These are phyloP conservation scores for Xestobium rufovillosum DNA, from an alignment of 2,888 invertebrate genomes.

Conservation along the genomic window DNA sequence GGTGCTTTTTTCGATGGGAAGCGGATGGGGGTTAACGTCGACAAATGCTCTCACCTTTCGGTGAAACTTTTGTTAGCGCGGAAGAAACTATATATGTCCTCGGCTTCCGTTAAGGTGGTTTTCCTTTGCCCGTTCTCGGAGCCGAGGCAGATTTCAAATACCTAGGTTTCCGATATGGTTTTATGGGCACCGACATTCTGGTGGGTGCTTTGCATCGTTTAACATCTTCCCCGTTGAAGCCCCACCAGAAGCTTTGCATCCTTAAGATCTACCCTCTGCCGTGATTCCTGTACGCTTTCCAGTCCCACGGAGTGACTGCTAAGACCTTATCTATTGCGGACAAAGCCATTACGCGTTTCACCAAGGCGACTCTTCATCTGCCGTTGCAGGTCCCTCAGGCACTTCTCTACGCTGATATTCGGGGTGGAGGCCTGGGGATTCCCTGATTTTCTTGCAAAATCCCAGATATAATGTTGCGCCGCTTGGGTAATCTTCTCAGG, in stretches of 20 bases:
- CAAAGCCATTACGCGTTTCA: conserved; percentile 1
- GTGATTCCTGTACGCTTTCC: not conserved
- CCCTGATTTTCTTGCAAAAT: too few species aligned
- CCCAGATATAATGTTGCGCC: too few species aligned
- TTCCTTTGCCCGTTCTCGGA: not conserved
- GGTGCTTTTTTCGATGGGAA: not conserved
- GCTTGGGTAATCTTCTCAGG: too few species aligned
- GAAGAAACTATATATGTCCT: too few species aligned
- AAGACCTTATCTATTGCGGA: conserved; percentile 1
- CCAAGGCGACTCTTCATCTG: not conserved
- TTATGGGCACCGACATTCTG: conserved; percentile 6
- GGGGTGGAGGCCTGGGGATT: conserved; percentile 10
- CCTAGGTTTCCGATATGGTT: conserved; percentile 8
- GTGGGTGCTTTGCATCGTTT: conserved; percentile 4
- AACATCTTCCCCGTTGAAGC: conserved; percentile 7
- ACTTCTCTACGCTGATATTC: conserved; percentile 4
- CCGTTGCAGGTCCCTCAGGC: not conserved
- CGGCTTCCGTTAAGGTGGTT: conserved; percentile 2
- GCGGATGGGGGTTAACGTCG: not conserved
- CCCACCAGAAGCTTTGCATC: conserved; percentile 8
- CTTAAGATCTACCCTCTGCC: conserved; percentile 5
- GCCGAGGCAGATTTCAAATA: conserved; percentile 10
- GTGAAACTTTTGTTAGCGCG: not conserved
- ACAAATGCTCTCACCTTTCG: not conserved
- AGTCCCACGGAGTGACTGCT: not conserved